Evolutionary conservation across 2,888 invertebrate species (phyloP).

Genomic region (Cinara cedri): DNA sequence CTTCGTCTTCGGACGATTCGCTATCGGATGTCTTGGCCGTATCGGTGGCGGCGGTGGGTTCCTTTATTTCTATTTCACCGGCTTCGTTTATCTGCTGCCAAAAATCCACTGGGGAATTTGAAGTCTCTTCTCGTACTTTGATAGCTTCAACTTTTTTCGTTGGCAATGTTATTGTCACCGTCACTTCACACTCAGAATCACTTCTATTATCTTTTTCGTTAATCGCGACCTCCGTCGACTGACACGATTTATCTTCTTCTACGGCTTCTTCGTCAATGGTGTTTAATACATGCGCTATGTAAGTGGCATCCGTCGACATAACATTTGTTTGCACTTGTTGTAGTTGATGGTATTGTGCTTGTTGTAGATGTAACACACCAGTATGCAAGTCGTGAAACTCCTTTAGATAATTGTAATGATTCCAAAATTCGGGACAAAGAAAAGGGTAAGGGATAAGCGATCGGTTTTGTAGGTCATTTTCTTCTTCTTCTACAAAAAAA

Average conservation of each 20-base stretch:
- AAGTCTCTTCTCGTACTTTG: no score
- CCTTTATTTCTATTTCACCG: conserved; percentile 39
- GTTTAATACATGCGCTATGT: conserved; percentile 28
- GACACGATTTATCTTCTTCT: background rate
- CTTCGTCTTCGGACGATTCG: background rate
- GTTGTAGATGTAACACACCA: background rate
- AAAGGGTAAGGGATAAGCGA: conserved; percentile 28
- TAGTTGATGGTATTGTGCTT: background rate
- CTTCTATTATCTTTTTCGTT: background rate
- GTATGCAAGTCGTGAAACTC: conserved; percentile 35
- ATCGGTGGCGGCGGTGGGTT: background rate
- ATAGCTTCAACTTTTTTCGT: background rate
- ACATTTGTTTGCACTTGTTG: background rate
- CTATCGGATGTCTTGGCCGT: background rate
- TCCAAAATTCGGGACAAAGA: conserved; percentile 42
- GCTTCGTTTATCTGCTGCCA: conserved; percentile 54
- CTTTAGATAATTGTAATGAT: conserved; percentile 52
- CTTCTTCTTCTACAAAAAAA: conserved; percentile 33
- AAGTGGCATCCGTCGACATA: background rate
- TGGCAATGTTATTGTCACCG: conserved; percentile 28
- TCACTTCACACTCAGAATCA: conserved; percentile 37
- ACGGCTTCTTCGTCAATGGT: conserved; percentile 38
- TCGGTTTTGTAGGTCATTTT: conserved; percentile 41
- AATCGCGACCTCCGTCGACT: no score
- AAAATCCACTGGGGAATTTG: conserved; percentile 51